Evolutionary conservation across 2,113 vertebrate species (phyloP).

Genomic region (Bungarus multicinctus): DNA sequence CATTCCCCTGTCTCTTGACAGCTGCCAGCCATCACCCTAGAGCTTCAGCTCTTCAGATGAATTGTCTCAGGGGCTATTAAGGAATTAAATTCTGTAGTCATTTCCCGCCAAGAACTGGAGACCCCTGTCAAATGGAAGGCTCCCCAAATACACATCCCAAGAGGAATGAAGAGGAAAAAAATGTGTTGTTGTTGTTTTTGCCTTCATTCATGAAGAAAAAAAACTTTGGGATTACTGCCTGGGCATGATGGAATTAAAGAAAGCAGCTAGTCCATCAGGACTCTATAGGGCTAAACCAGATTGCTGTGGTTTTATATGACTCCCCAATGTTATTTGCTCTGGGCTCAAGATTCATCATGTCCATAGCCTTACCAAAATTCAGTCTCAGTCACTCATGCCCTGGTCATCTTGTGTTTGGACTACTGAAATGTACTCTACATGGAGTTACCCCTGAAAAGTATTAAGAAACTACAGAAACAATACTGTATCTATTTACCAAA

Average conservation of each 20-base stretch:
- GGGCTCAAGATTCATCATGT: too few relatives aligned
- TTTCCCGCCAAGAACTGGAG: slow-evolving; percentile 6
- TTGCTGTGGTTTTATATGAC: not conserved
- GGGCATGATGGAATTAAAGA: slow-evolving; percentile 13
- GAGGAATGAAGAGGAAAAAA: not conserved
- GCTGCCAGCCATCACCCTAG: slow-evolving; percentile 53
- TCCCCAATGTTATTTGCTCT: too few relatives aligned
- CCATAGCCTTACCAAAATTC: not conserved
- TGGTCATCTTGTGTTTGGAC: not conserved
- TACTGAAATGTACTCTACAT: not conserved
- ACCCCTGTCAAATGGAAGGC: slow-evolving; percentile 15
- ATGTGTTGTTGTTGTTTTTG: too few relatives aligned
- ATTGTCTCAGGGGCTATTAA: slow-evolving; percentile 43
- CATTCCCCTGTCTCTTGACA: slow-evolving; percentile 53
- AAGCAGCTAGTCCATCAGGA: not conserved
- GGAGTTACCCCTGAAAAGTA: not conserved
- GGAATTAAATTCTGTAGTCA: slow-evolving; percentile 49
- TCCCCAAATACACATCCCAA: not conserved
- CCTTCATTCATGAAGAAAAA: not conserved
- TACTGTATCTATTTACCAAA: not conserved
- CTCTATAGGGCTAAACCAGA: not conserved
- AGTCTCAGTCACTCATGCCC: not conserved
- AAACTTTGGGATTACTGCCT: not conserved
- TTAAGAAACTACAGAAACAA: not conserved
- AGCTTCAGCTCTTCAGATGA: slow-evolving; percentile 47